phyloP scores from a whole-genome alignment of 1,140 invertebrate genomes.

The Orchesella cincta region DNA sequence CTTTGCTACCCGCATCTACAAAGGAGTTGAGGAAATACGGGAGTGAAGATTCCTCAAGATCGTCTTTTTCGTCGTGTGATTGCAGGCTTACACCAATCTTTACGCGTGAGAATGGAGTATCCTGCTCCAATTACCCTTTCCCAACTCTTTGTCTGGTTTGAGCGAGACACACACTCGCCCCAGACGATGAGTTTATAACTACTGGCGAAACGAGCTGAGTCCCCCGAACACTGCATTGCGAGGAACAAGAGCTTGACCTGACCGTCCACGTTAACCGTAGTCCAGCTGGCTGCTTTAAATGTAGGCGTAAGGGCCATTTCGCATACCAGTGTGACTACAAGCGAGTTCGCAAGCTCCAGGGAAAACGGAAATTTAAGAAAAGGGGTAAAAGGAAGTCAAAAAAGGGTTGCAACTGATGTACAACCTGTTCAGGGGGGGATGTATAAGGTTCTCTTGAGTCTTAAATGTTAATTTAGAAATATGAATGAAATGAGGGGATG shows the following conservation, averaged over 20 bases:
- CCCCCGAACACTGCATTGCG: background rate
- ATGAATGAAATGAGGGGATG: too few species aligned
- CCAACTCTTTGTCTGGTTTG: background rate
- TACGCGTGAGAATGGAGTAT: background rate
- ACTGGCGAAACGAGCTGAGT: background rate
- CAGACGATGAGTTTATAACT: background rate
- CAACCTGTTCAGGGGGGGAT: background rate
- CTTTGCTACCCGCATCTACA: background rate
- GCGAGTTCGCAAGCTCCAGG: background rate
- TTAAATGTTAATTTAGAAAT: too few species aligned
- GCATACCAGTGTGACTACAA: background rate
- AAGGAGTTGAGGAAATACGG: background rate
- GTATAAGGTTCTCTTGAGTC: too few species aligned
- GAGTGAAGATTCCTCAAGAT: background rate
- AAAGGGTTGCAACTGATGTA: background rate
- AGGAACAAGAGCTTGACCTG: background rate
- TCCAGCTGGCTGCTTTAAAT: background rate
- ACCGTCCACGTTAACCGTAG: background rate
- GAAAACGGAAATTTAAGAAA: background rate
- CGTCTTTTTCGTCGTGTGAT: background rate
- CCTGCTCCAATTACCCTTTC: background rate
- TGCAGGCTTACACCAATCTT: background rate
- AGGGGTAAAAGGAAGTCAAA: too few species aligned
- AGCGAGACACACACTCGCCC: background rate
- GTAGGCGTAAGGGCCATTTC: background rate